Percentiles rank a stretch among this genome's conserved stretches.
Conservation (phyloP, 2,797 vertebrate genomes). For the Notamacropus eugenii region DNA sequence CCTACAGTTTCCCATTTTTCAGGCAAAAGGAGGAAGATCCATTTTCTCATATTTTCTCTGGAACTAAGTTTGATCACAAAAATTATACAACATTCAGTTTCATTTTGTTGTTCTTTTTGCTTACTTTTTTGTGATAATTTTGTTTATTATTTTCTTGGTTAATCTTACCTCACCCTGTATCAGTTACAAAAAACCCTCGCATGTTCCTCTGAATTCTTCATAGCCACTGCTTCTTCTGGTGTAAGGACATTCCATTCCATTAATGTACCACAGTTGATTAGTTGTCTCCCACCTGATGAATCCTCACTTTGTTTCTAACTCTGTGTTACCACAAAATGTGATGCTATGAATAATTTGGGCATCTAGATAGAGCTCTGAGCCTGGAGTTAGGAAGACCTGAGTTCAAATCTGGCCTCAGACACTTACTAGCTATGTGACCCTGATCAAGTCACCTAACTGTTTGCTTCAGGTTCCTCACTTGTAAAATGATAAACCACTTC, state of each 20-base stretch:
- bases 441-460: background rate
- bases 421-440: background rate
- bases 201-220: background rate
- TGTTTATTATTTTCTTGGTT: background rate
- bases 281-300: background rate
- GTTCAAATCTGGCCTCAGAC: background rate
- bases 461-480: background rate
- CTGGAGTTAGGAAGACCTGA: background rate
- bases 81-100: background rate
- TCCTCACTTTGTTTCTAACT: background rate
- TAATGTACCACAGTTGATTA: background rate
- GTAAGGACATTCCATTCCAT: background rate
- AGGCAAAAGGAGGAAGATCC: background rate
- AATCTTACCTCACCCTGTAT: background rate
- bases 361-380: background rate
- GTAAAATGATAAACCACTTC: background rate
- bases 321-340: background rate
- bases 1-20: background rate
- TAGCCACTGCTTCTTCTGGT: background rate
- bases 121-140: background rate
- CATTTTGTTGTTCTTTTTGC: background rate
- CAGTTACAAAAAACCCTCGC: background rate
- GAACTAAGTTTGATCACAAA: background rate
- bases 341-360: background rate
- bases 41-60: background rate